These are phyloP conservation scores for Pherbina coryleti DNA, from an alignment of 2,888 invertebrate species.

Conservation along the genomic window DNA sequence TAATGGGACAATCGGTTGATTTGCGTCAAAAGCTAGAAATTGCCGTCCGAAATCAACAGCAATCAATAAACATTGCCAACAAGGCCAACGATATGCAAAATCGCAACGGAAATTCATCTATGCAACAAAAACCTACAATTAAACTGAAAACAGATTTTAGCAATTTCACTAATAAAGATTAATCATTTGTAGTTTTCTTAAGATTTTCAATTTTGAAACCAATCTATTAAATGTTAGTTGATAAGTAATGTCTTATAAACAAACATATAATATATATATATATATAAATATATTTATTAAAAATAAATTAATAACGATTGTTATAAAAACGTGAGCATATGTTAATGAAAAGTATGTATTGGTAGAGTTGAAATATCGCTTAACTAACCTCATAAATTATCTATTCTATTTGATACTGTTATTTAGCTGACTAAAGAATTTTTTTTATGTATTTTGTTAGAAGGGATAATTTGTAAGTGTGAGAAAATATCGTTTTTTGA, in stretches of 20 bases:
- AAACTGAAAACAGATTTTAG: conserved; percentile 95
- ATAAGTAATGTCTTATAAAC: not conserved
- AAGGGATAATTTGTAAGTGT: no score
- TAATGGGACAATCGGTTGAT: conserved; percentile 88
- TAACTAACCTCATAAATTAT: no score
- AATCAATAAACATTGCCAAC: conserved; percentile 70
- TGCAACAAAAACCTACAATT: conserved; percentile 79
- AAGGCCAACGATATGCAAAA: conserved; percentile 71
- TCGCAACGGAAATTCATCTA: conserved; percentile 62
- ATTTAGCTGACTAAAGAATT: no score
- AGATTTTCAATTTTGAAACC: not conserved
- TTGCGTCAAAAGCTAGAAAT: conserved; percentile 86
- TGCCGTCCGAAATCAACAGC: conserved; percentile 83
- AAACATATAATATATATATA: no score
- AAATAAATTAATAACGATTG: no score
- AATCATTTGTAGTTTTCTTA: not conserved
- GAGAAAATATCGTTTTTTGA: no score
- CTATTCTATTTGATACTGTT: no score
- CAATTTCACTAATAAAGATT: conserved; percentile 77
- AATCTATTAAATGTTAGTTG: conserved; percentile 5
- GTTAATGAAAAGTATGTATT: no score
- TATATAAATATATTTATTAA: no score
- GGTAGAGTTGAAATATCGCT: no score
- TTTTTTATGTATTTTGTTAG: no score
- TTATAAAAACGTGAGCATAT: no score